Percentiles rank a stretch among this genome's conserved stretches.
Evolutionary conservation across 2,888 invertebrate genomes (phyloP).

Genomic region (Hyposoter dolosus): DNA sequence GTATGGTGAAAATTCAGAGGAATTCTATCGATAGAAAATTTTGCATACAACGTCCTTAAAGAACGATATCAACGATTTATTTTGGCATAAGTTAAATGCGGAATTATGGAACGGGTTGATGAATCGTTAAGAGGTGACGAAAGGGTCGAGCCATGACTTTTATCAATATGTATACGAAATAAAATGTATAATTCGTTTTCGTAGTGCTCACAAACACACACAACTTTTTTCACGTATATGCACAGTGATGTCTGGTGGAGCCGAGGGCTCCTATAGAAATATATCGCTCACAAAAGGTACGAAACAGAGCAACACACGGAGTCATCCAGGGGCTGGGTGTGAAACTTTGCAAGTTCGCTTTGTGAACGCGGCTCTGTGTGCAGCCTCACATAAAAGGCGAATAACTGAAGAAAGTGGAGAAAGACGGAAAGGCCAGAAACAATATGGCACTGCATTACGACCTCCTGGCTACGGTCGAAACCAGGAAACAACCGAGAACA

Average conservation of each 20-base stretch:
- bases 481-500: slow-evolving; percentile 13
- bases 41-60: no score
- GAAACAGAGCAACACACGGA: neutral
- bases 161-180: neutral
- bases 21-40: no score
- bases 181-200: neutral
- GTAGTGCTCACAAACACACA: neutral
- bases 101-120: slow-evolving; percentile 24
- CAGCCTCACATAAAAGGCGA: slow-evolving; percentile 18
- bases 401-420: slow-evolving; percentile 29
- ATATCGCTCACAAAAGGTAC: slow-evolving; percentile 4
- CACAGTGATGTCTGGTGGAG: neutral
- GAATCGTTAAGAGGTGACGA: slow-evolving; percentile 30
- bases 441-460: slow-evolving; percentile 46
- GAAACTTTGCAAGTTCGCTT: slow-evolving; percentile 22
- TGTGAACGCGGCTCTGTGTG: neutral
- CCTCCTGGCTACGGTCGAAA: slow-evolving; percentile 38
- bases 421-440: slow-evolving; percentile 43
- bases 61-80: no score
- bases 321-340: slow-evolving; percentile 4
- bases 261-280: slow-evolving; percentile 7
- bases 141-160: slow-evolving; percentile 5
- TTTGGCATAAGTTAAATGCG: neutral
- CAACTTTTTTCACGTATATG: neutral
- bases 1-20: no score